Evolutionary conservation across 2,113 vertebrate species (phyloP).

Genomic region (Falcunculus frontatus): DNA sequence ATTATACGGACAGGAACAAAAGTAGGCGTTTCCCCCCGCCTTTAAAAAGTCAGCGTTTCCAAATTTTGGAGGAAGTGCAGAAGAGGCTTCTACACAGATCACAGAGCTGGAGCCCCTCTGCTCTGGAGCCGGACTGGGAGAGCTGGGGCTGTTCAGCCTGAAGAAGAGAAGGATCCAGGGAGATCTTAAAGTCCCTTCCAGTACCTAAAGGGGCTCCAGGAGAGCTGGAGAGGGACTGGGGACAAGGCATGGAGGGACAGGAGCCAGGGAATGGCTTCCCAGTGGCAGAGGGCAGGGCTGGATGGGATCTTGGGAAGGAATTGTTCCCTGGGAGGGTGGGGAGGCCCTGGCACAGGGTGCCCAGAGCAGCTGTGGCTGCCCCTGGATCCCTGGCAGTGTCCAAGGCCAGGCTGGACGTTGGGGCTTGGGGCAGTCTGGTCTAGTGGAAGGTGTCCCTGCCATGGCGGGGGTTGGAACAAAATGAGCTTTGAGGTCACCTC

Average conservation of each 20-base stretch:
- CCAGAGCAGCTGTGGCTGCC: not conserved
- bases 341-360: not conserved
- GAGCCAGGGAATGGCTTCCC: not conserved
- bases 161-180: no score
- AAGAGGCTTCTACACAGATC: not conserved
- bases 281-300: not conserved
- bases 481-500: not conserved
- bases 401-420: not conserved
- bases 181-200: not conserved
- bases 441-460: not conserved
- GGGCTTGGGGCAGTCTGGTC: not conserved
- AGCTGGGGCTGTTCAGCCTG: not conserved
- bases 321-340: fast-evolving
- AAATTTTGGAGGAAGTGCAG: not conserved
- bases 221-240: not conserved
- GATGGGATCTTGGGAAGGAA: not conserved
- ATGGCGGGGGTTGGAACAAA: fast-evolving
- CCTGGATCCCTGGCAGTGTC: not conserved
- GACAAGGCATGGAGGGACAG: not conserved
- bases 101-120: not conserved
- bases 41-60: not conserved
- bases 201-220: not conserved
- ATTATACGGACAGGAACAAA: no score
- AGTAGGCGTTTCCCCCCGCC: not conserved
- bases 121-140: not conserved